Evolutionary conservation across 2,113 vertebrate species (phyloP).

Genomic region (Castor canadensis): DNA sequence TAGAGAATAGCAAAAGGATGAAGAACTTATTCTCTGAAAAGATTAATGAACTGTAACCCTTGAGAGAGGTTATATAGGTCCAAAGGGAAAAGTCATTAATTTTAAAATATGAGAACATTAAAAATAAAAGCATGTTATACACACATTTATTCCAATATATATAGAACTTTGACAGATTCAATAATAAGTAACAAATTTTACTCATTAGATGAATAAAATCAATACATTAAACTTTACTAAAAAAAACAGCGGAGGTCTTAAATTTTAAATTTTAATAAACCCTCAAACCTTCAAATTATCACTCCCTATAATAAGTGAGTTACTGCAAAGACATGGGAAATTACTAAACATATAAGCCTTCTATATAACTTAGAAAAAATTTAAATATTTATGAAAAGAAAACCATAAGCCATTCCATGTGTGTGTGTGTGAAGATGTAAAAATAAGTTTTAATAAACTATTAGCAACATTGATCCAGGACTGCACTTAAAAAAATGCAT

Average conservation of each 20-base stretch:
- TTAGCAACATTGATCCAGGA: not conserved
- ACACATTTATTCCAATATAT: not conserved
- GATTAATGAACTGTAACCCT: not conserved
- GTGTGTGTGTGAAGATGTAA: not conserved
- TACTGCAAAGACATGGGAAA: not conserved
- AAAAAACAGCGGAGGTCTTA: too few species aligned
- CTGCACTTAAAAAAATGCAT: not conserved
- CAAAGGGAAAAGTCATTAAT: not conserved
- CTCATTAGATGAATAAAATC: not conserved
- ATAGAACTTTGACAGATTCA: not conserved
- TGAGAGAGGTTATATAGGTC: not conserved
- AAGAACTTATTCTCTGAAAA: not conserved
- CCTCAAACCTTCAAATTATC: not conserved
- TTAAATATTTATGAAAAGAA: not conserved
- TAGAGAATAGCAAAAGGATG: not conserved
- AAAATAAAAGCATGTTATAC: not conserved
- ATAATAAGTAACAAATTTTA: not conserved
- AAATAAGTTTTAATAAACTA: conserved; percentile 14
- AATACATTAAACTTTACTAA: not conserved
- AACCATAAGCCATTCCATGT: not conserved
- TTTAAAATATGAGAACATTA: not conserved
- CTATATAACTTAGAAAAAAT: not conserved
- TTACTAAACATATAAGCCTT: too few species aligned
- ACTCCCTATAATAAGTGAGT: not conserved
- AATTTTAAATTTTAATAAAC: not conserved